These are phyloP conservation scores for Talpa occidentalis DNA, from an alignment of 2,113 vertebrate species.

Conservation along the genomic window DNA sequence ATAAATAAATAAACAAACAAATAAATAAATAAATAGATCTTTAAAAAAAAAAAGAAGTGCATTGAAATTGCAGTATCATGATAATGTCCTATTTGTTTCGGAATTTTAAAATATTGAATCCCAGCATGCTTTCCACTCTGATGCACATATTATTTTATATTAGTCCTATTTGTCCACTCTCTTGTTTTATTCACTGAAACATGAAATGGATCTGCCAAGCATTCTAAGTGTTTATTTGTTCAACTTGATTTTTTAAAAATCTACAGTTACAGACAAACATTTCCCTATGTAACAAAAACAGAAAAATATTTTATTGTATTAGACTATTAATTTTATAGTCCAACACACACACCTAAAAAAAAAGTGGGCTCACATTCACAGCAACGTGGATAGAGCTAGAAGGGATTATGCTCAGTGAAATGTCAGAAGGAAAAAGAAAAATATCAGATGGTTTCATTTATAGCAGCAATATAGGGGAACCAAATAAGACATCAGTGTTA, in stretches of 20 bases:
- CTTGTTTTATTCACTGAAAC: constrained; percentile 2
- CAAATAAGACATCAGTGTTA: too few species aligned
- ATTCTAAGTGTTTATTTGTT: constrained; percentile 8
- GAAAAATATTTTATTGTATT: too few species aligned
- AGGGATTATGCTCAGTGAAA: too few species aligned
- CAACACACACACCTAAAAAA: not conserved
- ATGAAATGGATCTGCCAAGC: not conserved
- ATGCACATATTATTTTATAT: constrained; percentile 1
- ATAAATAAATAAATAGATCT: too few species aligned
- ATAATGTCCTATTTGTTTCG: not conserved
- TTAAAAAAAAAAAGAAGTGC: too few species aligned
- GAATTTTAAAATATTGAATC: constrained; percentile 20
- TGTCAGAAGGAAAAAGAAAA: too few species aligned
- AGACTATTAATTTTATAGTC: not conserved
- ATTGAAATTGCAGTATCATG: not conserved
- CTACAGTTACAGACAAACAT: not conserved
- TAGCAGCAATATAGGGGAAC: too few species aligned
- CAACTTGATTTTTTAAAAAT: constrained; percentile 9
- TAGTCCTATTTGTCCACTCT: not conserved
- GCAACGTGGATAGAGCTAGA: too few species aligned
- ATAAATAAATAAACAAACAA: too few species aligned
- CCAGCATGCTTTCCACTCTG: not conserved
- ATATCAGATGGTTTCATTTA: too few species aligned
- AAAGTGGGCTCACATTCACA: too few species aligned
- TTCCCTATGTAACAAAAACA: not conserved